A percentile compares a stretch with the other conserved stretches of the same genome.
Conservation (phyloP, 2,113 vertebrate genomes). For the Hiodon tergisus region DNA sequence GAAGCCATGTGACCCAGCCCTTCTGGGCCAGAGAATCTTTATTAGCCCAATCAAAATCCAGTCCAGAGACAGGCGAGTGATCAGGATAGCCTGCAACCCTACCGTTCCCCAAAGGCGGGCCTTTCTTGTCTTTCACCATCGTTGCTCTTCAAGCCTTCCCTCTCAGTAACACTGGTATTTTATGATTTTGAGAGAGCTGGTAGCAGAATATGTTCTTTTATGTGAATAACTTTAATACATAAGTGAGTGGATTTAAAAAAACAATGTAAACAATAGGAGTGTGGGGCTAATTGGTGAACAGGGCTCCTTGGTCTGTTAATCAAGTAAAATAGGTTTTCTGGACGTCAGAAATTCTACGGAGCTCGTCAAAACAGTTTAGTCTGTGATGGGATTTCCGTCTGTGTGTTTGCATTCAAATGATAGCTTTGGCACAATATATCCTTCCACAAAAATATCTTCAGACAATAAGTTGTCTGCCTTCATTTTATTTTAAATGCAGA, state of each 20-base stretch:
- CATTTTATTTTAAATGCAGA: conserved; percentile 37
- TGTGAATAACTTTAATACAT: too few relatives aligned
- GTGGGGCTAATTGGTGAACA: too few relatives aligned
- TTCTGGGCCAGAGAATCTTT: conserved; percentile 22
- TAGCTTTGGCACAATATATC: background rate
- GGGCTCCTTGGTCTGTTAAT: too few relatives aligned
- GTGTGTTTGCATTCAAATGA: background rate
- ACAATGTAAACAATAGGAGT: too few relatives aligned
- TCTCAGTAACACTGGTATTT: background rate
- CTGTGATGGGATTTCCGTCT: background rate
- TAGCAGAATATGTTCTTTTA: too few relatives aligned
- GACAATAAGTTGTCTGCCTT: conserved; percentile 33
- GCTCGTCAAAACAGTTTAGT: background rate
- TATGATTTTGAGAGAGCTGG: background rate
- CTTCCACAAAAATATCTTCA: too few relatives aligned
- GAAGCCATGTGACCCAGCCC: conserved; percentile 22
- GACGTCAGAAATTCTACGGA: background rate
- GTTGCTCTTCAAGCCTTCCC: background rate
- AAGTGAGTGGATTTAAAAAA: too few relatives aligned
- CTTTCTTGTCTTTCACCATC: conserved; percentile 34
- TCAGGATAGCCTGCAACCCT: conserved; percentile 43
- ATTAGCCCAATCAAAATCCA: conserved; percentile 31
- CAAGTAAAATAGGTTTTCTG: too few relatives aligned
- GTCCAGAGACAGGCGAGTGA: conserved; percentile 50
- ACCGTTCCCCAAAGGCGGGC: conserved; percentile 29